Conservation (phyloP, 2,113 vertebrate genomes). For the Astatotilapia flaviijosephi region DNA sequence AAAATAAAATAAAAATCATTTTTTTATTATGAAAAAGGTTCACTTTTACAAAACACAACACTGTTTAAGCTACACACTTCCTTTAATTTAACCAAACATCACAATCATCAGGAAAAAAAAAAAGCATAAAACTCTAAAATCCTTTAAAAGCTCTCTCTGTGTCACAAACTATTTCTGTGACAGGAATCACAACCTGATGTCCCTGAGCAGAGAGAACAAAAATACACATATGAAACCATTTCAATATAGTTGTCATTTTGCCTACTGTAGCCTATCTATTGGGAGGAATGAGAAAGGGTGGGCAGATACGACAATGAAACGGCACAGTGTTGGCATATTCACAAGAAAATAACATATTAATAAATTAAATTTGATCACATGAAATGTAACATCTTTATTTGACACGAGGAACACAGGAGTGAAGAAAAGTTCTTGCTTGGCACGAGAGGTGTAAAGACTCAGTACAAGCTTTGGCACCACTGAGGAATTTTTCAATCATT, state of each 20-base stretch:
- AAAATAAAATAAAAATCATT: neutral
- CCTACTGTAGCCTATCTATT: neutral
- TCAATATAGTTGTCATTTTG: neutral
- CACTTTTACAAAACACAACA: conserved; percentile 54
- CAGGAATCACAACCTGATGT: conserved; percentile 37
- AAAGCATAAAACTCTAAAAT: neutral
- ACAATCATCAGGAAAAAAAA: conserved; percentile 3
- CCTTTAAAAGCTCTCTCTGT: conserved; percentile 40
- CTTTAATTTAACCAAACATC: conserved; percentile 41
- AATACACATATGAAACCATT: neutral
- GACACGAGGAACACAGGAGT: conserved; percentile 23
- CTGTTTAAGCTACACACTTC: conserved; percentile 21
- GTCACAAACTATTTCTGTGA: conserved; percentile 30
- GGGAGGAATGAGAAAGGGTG: neutral
- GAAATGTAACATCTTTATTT: conserved; percentile 21
- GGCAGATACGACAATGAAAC: neutral
- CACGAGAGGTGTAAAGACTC: conserved; percentile 36
- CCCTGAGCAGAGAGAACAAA: conserved; percentile 49
- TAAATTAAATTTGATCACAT: conserved; percentile 59
- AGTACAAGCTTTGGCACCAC: conserved; percentile 51
- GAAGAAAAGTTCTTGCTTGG: conserved; percentile 38
- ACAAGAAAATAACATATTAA: conserved; percentile 45
- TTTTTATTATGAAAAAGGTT: conserved; percentile 49
- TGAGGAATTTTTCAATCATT: neutral
- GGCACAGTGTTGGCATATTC: conserved; percentile 40